These are phyloP conservation scores for Cyclophora punctaria DNA, from an alignment of 2,888 invertebrate genomes.

Conservation along the genomic window DNA sequence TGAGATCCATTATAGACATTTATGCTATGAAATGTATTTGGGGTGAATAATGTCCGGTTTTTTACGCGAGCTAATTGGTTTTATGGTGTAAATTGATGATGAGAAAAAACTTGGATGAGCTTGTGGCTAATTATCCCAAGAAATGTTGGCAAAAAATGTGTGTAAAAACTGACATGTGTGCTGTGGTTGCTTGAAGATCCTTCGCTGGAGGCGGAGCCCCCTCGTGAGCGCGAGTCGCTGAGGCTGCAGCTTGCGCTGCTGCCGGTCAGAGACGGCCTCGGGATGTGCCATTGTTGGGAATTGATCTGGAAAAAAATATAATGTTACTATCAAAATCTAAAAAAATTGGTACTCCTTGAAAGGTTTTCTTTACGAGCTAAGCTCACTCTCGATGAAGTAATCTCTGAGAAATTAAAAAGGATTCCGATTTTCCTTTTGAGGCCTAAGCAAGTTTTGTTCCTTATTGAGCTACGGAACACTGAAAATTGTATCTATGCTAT, in stretches of 20 bases:
- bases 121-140: constrained; percentile 1
- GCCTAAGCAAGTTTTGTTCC: too few species aligned
- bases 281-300: constrained; percentile 82
- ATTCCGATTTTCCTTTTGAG: too few species aligned
- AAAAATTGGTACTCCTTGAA: too few species aligned
- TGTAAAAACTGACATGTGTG: constrained; percentile 79
- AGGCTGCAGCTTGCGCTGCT: constrained; percentile 57
- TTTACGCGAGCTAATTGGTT: neutral
- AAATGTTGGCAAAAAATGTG: neutral
- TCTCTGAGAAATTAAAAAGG: too few species aligned
- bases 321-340: neutral
- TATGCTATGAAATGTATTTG: constrained; percentile 19
- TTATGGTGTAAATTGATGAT: constrained; percentile 13
- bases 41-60: constrained; percentile 6
- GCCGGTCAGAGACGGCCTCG: constrained; percentile 83
- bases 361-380: too few species aligned
- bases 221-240: constrained; percentile 58
- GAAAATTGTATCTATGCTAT: too few species aligned
- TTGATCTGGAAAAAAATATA: constrained; percentile 47
- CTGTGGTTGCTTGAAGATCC: constrained; percentile 81
- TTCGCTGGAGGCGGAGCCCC: constrained; percentile 79
- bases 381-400: too few species aligned
- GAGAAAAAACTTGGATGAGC: constrained; percentile 9
- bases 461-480: too few species aligned
- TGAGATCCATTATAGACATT: constrained; percentile 18